A percentile compares a stretch with the other conserved stretches of the same genome.
Conservation (phyloP, 2,888 invertebrate genomes). For the Dryobotodes eremita region DNA sequence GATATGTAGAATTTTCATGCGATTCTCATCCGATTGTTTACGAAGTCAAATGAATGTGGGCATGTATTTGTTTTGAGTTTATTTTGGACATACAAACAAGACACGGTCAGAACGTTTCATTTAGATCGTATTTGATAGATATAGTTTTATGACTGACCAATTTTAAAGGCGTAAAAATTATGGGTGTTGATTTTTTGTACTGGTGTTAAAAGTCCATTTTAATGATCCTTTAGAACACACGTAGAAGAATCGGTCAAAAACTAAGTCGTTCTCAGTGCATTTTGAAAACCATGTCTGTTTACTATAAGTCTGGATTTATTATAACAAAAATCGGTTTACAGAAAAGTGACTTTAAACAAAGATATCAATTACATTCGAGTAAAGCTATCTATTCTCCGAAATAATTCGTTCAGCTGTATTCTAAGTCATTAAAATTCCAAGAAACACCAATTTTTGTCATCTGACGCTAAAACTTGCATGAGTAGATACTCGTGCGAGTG, state of each 20-base stretch:
- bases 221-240: too few species aligned
- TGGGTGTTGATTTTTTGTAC: neutral
- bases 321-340: neutral
- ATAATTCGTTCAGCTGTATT: neutral
- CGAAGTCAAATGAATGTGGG: constrained; percentile 38
- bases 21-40: constrained; percentile 39
- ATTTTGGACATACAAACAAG: constrained; percentile 13
- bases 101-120: constrained; percentile 26
- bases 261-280: neutral
- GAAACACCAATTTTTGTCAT: neutral
- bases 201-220: neutral
- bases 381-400: neutral
- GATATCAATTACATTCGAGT: neutral
- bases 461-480: too few species aligned
- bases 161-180: neutral
- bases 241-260: neutral
- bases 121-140: constrained; percentile 20
- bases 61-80: constrained; percentile 17
- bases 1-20: constrained; percentile 42
- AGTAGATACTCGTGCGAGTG: too few species aligned
- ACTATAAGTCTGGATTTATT: neutral
- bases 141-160: neutral
- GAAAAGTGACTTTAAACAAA: neutral
- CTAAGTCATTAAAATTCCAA: neutral
- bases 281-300: neutral